A percentile compares a stretch with the other conserved stretches of the same genome.
Evolutionary conservation across 1,140 invertebrate species (phyloP).

Genomic region (Temnothorax longispinosus): DNA sequence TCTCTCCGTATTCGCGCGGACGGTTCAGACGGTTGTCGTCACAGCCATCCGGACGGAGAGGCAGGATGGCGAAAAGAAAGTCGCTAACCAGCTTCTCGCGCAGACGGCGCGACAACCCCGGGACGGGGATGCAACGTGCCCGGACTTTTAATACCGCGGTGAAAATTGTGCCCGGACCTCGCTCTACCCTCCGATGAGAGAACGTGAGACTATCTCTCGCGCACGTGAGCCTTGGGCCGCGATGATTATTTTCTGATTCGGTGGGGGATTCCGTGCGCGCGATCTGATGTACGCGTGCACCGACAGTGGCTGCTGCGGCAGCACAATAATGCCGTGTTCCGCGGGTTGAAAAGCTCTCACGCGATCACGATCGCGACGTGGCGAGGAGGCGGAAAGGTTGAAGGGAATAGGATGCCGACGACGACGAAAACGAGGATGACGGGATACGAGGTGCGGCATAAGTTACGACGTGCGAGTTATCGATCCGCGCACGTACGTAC

Average conservation of each 20-base stretch:
- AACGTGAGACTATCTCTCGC: conserved; percentile 58
- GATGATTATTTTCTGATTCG: conserved; percentile 63
- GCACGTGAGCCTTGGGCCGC: conserved; percentile 52
- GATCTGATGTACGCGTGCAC: conserved; percentile 53
- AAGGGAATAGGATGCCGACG: background rate
- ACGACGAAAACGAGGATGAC: conserved; percentile 36
- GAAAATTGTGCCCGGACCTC: conserved; percentile 42
- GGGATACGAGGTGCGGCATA: conserved; percentile 36
- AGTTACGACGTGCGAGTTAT: conserved; percentile 55
- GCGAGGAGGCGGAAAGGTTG: background rate
- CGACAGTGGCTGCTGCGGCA: conserved; percentile 32
- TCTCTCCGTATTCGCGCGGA: background rate
- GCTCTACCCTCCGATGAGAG: conserved; percentile 33
- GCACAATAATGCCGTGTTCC: conserved; percentile 45
- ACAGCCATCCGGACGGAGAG: conserved; percentile 18
- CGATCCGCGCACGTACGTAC: conserved; percentile 38
- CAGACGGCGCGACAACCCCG: conserved; percentile 42
- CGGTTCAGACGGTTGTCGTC: conserved; percentile 20
- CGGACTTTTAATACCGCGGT: conserved; percentile 52
- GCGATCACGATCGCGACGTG: conserved; percentile 26
- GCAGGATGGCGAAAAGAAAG: conserved; percentile 41
- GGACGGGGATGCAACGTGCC: conserved; percentile 49
- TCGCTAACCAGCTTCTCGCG: conserved; percentile 54
- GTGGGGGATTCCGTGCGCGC: conserved; percentile 55
- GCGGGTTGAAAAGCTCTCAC: conserved; percentile 46